These are phyloP conservation scores for Rhinogobio ventralis DNA, from an alignment of 2,797 vertebrate genomes.

Conservation along the genomic window DNA sequence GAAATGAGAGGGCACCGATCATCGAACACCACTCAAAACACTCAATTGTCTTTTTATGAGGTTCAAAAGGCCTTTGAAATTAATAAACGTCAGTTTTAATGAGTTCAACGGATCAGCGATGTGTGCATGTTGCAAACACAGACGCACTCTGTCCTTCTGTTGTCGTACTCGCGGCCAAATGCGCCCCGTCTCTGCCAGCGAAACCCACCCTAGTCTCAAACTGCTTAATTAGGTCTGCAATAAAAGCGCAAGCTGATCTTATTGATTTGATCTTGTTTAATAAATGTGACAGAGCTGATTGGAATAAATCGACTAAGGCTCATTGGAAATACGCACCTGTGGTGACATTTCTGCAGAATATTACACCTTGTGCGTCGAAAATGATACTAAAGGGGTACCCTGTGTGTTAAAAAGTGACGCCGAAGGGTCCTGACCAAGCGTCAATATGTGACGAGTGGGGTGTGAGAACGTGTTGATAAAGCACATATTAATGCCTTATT, in stretches of 20 bases:
- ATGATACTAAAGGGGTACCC: no score
- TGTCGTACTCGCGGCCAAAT: conserved; percentile 20
- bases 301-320: conserved; percentile 10
- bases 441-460: no score
- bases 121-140: conserved; percentile 23
- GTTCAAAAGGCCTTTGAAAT: conserved; percentile 43
- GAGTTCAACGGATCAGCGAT: conserved; percentile 17
- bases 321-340: no score
- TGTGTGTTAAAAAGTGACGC: no score
- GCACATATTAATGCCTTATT: no score
- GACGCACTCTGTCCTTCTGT: neutral
- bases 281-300: conserved; percentile 42
- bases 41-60: conserved; percentile 27
- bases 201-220: conserved; percentile 20
- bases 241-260: conserved; percentile 46
- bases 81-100: conserved; percentile 31
- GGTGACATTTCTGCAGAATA: neutral
- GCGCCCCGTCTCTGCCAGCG: neutral
- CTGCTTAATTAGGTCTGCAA: conserved; percentile 39
- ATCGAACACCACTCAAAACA: conserved; percentile 21
- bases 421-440: no score
- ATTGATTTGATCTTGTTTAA: conserved; percentile 48
- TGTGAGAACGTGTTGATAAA: no score
- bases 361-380: neutral
- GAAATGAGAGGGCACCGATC: conserved; percentile 1